Evolutionary conservation across 2,888 invertebrate species (phyloP).

Genomic region (Folsomia candida): DNA sequence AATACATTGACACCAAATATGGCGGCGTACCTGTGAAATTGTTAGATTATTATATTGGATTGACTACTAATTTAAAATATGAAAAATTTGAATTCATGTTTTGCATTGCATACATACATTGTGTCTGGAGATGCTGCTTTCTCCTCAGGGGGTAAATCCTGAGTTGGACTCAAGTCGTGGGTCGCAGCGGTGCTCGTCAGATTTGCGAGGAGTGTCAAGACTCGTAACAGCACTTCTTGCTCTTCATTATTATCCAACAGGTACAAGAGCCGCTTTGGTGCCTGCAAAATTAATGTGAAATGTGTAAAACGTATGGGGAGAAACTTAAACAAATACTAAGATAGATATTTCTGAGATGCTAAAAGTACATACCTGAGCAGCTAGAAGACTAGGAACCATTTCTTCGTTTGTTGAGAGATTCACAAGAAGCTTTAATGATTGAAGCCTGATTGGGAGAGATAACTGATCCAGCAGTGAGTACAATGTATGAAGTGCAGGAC

Average conservation of each 20-base stretch:
- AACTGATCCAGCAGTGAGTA: slow-evolving; percentile 56
- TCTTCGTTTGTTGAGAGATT: slow-evolving; percentile 62
- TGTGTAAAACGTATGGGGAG: neutral
- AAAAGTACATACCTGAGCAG: slow-evolving; percentile 58
- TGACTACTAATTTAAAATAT: neutral
- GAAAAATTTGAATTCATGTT: neutral
- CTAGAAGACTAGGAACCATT: slow-evolving; percentile 61
- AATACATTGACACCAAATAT: slow-evolving; percentile 55
- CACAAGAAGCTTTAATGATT: slow-evolving; percentile 60
- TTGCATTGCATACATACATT: slow-evolving; percentile 53
- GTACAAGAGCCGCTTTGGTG: slow-evolving; percentile 57
- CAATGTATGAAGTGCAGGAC: slow-evolving; percentile 56
- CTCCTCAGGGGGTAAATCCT: slow-evolving; percentile 57
- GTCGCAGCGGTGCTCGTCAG: slow-evolving; percentile 55
- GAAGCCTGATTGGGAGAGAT: slow-evolving; percentile 56
- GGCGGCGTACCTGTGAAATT: slow-evolving; percentile 54
- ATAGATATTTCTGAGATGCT: neutral
- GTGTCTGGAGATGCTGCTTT: slow-evolving; percentile 61
- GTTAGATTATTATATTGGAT: neutral
- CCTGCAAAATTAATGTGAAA: slow-evolving; percentile 52
- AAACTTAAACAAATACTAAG: neutral
- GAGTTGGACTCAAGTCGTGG: slow-evolving; percentile 55
- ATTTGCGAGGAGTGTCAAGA: slow-evolving; percentile 59
- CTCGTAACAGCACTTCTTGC: slow-evolving; percentile 56
- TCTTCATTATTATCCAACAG: slow-evolving; percentile 56